Conservation (phyloP, 2,797 vertebrate species). For the Acridotheres tristis region DNA sequence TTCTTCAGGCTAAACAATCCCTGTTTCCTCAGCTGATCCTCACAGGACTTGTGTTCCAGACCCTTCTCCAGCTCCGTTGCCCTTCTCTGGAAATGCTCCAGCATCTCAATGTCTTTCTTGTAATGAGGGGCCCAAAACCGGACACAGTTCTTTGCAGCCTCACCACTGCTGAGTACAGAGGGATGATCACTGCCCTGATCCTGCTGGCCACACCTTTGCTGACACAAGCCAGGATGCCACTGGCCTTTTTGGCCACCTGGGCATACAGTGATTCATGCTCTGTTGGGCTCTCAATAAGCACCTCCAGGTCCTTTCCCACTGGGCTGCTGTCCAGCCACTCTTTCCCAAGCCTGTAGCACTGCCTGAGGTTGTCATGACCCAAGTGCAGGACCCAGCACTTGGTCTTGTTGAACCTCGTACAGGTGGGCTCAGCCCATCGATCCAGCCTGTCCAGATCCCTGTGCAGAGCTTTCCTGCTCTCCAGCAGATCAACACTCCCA, state of each 20-base stretch:
- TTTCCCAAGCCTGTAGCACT: not conserved
- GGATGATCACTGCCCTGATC: not conserved
- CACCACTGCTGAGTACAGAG: not conserved
- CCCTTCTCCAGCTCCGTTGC: rapidly evolving
- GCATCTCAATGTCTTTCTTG: not conserved
- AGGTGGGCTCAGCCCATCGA: not conserved
- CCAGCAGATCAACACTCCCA: not conserved
- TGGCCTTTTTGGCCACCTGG: not conserved
- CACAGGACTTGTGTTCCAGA: not conserved
- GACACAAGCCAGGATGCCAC: not conserved
- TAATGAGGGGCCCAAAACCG: not conserved
- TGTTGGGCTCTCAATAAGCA: not conserved
- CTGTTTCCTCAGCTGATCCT: not conserved
- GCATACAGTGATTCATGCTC: not conserved
- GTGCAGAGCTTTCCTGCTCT: not conserved
- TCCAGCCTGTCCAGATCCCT: not conserved
- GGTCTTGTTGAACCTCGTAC: not conserved
- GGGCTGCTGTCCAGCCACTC: not conserved
- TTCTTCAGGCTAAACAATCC: not conserved
- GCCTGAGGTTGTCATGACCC: not conserved
- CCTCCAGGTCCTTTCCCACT: not conserved
- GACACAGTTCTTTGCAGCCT: not conserved
- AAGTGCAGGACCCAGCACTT: not conserved
- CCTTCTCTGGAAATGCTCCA: not conserved
- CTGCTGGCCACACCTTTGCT: not conserved